These are phyloP conservation scores for Xenopus laevis DNA, from an alignment of 2,113 vertebrate species.

Conservation along the genomic window DNA sequence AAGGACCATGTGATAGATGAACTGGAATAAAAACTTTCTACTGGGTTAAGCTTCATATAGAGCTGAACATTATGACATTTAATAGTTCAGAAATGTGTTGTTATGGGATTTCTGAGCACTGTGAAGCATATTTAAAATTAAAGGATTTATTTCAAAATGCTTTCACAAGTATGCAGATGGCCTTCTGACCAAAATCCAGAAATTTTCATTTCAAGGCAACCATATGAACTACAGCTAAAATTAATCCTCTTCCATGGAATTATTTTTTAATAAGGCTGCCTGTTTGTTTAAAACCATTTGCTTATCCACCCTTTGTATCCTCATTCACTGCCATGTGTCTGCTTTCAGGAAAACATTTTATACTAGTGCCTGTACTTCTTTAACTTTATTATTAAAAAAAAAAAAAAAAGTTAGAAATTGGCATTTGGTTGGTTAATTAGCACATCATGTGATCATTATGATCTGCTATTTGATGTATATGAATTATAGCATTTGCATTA, in stretches of 20 bases:
- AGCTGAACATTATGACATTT: conserved; percentile 50
- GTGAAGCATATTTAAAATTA: conserved; percentile 56
- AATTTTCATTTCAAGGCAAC: conserved; percentile 39
- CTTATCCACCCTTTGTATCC: too few relatives aligned
- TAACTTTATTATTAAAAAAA: too few relatives aligned
- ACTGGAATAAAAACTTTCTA: conserved; percentile 9
- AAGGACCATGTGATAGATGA: not conserved
- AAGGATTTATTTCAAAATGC: conserved; percentile 40
- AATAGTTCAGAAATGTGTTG: conserved; percentile 51
- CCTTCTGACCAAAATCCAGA: conserved; percentile 45
- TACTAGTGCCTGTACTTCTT: too few relatives aligned
- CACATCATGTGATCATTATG: too few relatives aligned
- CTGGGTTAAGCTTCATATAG: conserved; percentile 47
- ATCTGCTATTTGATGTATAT: too few relatives aligned
- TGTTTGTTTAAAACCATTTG: conserved; percentile 49
- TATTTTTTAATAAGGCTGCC: conserved; percentile 46
- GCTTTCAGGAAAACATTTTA: too few relatives aligned
- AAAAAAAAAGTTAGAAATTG: too few relatives aligned
- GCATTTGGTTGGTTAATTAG: too few relatives aligned
- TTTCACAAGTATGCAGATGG: conserved; percentile 41
- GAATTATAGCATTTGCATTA: too few relatives aligned
- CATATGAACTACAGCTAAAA: conserved; percentile 29
- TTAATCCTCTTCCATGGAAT: conserved; percentile 33
- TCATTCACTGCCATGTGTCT: too few relatives aligned
- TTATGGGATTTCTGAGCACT: conserved; percentile 48